Base-by-base conservation (phyloP, 2,113 vertebrate genomes). In the Micronycteris hirsuta region DNA sequence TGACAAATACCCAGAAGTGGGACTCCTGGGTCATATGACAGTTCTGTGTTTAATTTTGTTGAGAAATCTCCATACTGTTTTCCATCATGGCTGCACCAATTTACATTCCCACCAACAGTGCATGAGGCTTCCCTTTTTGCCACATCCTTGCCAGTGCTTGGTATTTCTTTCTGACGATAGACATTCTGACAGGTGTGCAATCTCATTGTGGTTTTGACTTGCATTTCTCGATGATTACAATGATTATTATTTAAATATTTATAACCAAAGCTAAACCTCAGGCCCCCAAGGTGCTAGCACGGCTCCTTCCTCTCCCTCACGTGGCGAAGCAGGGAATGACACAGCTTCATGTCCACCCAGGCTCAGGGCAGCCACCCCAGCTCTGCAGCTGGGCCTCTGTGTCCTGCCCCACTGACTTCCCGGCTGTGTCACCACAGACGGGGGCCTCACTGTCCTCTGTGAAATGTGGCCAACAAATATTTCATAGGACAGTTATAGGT, bases 181-280 rank as follows among this genome's bases (percentile, higher is more conserved):
- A 10, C 56, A 43, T 83, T 63, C 38, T 83, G 80, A 33, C 56
- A 43, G 38, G 80, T 33, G 38, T 63, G 17, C 5, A 22, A 22
- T n/a, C 17, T 52, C 38, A 33, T 33, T 45, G 80, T 83, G 80
- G 38, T 45, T 83, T 83, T 83, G 80, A 43, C 58, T 83, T 83
- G 80, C 10, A 33, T 82, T 43, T 43, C 10, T 41, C 11, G 1
- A 61, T 83, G 56, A 45, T 83, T 11, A 63, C 80, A 84, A 24
- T 22, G 33, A 11, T 76, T 90, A 43, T 16, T 71, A 71, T 49
- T 92, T 67, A 97, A 49, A 91, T 92, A 86, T 70, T 82, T 86
- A 47, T 76, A 56, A 77, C 45, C 54, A 65, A 80, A 91, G 65
- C 47, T 76, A 77, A 95, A 45, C 54, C 91, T 61, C 45, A 81